These are phyloP conservation scores for Callipepla californica DNA, from an alignment of 2,113 vertebrate species.

Conservation along the genomic window DNA sequence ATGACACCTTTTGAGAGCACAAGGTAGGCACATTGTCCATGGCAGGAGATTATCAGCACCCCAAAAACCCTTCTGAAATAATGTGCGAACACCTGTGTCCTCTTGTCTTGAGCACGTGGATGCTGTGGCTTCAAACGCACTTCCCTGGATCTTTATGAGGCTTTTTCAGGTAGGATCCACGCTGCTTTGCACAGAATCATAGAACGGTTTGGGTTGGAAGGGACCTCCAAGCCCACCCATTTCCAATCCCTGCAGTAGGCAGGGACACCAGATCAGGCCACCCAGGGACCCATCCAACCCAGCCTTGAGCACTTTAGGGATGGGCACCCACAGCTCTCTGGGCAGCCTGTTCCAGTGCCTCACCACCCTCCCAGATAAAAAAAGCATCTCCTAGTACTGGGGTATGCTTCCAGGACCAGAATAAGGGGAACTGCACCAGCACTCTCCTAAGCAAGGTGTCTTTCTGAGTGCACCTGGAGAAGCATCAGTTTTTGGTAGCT, in stretches of 20 bases:
- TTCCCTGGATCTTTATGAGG: background rate
- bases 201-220: too few relatives aligned
- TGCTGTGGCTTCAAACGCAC: background rate
- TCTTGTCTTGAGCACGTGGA: background rate
- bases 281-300: too few relatives aligned
- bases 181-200: background rate
- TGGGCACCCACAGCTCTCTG: too few relatives aligned
- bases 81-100: background rate
- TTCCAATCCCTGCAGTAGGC: too few relatives aligned
- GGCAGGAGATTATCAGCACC: background rate
- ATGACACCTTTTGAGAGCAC: background rate
- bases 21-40: background rate
- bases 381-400: background rate
- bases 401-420: background rate
- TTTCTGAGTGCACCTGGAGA: background rate
- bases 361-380: too few relatives aligned
- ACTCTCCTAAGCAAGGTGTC: background rate
- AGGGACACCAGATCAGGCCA: too few relatives aligned
- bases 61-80: background rate
- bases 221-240: too few relatives aligned
- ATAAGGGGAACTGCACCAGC: accelerated
- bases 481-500: background rate
- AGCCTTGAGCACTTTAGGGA: too few relatives aligned
- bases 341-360: too few relatives aligned
- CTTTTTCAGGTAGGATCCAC: background rate